A percentile compares a stretch with the other conserved stretches of the same genome.
Conservation (phyloP, 2,113 vertebrate genomes). For the Tympanuchus pallidicinctus region DNA sequence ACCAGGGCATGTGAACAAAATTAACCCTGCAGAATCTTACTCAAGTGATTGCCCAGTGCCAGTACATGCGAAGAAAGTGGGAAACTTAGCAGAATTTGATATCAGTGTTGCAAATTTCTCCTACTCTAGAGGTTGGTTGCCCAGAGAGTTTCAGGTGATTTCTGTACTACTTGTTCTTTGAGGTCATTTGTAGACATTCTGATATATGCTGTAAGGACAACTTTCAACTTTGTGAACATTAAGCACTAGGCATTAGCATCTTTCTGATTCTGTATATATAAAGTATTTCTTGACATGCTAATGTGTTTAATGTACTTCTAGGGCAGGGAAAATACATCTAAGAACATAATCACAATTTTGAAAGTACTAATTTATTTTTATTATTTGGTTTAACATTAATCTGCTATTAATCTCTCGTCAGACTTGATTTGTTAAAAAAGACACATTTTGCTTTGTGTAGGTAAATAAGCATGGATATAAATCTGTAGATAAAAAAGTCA, state of each 20-base stretch:
- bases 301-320: background rate
- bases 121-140: background rate
- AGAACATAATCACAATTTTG: background rate
- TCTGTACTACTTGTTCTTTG: background rate
- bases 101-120: background rate
- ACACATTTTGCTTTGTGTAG: background rate
- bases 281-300: background rate
- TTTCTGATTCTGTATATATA: background rate
- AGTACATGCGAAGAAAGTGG: fast-evolving
- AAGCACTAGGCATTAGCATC: background rate
- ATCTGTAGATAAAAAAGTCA: background rate
- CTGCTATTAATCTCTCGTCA: background rate
- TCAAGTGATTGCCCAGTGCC: background rate
- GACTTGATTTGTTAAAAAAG: background rate
- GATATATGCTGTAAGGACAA: background rate
- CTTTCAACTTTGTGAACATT: background rate
- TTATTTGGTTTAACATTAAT: background rate
- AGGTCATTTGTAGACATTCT: background rate
- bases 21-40: background rate
- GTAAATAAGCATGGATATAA: background rate
- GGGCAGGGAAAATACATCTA: background rate
- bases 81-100: background rate
- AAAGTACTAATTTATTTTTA: background rate
- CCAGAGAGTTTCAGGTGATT: background rate
- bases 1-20: fast-evolving